Base-by-base conservation (phyloP, 1,140 invertebrate species). In the Cotesia glomerata region DNA sequence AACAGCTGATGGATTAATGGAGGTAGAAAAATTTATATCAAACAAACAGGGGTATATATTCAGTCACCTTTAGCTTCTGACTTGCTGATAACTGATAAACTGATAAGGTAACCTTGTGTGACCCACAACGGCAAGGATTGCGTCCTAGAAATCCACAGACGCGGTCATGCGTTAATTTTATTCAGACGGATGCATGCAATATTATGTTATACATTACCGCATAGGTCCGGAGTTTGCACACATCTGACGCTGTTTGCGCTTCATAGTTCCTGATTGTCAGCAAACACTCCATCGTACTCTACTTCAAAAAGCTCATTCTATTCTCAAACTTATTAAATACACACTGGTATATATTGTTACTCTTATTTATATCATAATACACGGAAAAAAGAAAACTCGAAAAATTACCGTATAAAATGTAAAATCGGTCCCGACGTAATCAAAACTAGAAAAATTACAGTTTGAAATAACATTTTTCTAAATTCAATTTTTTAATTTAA, bases 111-210 rank as follows among this genome's bases (percentile, higher is more conserved):
- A 36, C 59, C 59, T 62, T 62, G 59, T 26, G 9, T 62, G 59
- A 62, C 59, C 59, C 26, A 34, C 32, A 62, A 62, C 35, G 59
- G 59, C 13, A 36, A 35, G 59, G 59, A 34, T 62, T 62, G 35
- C 9, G 59, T 62, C 35, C 59, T 26, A 62, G 59, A 62, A 62
- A 36, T 62, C 26, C 59, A 62, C 59, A 34, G 32, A 36, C 35
- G 59, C 59, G 59, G 26, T 62, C 59, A 62, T 36, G 59, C 59
- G 59, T 62, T 62, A 62, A 62, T 62, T 62, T 62, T 36, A 62
- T 62, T 35, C 59, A 36, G 26, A n/a, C 9, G 32, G 13, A 34
- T 62, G 34, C 59, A 62, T 62, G 59, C 59, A 62, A 35, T 36
- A n/a, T n/a, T 36, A 16, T n/a, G 9, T 7, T 26, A 62, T n/a